A percentile compares a stretch with the other conserved stretches of the same genome.
Conservation (phyloP, 64 coral and sea anemone species). For the Pocillopora verrucosa region DNA sequence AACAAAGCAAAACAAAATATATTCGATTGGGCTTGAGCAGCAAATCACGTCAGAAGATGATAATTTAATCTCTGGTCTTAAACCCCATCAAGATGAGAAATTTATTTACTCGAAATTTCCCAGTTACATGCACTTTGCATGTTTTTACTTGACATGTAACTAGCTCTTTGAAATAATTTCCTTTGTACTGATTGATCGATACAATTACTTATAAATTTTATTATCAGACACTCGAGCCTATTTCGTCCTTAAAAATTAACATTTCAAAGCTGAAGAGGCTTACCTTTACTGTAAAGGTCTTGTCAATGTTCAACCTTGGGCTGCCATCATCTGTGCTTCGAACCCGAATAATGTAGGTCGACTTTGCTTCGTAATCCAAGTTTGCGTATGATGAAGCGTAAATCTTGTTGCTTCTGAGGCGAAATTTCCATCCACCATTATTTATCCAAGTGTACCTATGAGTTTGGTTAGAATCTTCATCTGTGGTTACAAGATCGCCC, state of each 20-base stretch:
- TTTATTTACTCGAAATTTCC: too few relatives aligned
- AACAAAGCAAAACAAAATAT: too few relatives aligned
- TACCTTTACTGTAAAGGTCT: conserved; percentile 56
- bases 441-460: conserved; percentile 47
- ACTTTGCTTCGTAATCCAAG: conserved; percentile 54
- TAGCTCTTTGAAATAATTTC: too few relatives aligned
- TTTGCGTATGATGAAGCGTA: conserved; percentile 41
- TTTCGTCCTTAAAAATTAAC: neutral
- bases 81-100: too few relatives aligned
- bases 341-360: conserved; percentile 13
- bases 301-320: conserved; percentile 41
- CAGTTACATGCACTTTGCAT: too few relatives aligned
- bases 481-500: conserved; percentile 59
- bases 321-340: conserved; percentile 35
- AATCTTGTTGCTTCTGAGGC: conserved; percentile 32
- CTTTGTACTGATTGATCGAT: too few relatives aligned
- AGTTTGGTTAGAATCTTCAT: conserved; percentile 74
- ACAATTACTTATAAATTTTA: too few relatives aligned
- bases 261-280: neutral
- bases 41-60: too few relatives aligned
- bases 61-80: too few relatives aligned
- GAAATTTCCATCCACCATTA: conserved; percentile 57
- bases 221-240: neutral
- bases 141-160: too few relatives aligned
- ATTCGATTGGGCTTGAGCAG: too few relatives aligned